Conservation (phyloP, 1,140 invertebrate genomes). For the Choristoneura fumiferana region DNA sequence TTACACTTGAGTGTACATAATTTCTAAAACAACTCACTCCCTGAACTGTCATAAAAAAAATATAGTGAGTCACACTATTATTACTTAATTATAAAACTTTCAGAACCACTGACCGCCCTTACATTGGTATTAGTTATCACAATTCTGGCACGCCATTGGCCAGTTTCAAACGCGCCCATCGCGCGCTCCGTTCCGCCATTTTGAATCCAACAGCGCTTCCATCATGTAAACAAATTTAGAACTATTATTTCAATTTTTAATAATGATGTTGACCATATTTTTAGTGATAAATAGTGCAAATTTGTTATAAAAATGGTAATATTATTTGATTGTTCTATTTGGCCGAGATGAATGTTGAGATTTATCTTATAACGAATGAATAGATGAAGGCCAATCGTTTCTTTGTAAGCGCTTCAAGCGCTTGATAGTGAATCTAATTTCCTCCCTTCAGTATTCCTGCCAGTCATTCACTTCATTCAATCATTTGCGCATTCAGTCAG, state of each 20-base stretch:
- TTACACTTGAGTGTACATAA: too few relatives aligned
- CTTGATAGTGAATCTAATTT: conserved; percentile 22
- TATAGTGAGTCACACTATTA: too few relatives aligned
- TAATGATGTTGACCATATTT: too few relatives aligned
- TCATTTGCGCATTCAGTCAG: conserved; percentile 36
- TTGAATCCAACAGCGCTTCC: conserved; percentile 27
- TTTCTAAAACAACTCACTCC: too few relatives aligned
- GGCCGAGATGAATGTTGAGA: too few relatives aligned
- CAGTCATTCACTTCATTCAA: conserved; percentile 62
- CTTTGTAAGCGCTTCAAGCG: conserved; percentile 12
- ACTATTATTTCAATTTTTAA: too few relatives aligned
- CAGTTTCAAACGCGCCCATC: conserved; percentile 33
- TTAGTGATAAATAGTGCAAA: too few relatives aligned
- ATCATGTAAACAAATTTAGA: neutral
- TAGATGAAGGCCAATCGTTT: neutral
- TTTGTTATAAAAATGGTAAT: too few relatives aligned
- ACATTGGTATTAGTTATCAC: conserved; percentile 27
- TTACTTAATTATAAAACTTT: conserved; percentile 35
- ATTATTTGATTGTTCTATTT: too few relatives aligned
- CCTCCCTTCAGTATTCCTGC: conserved; percentile 67
- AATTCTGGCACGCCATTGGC: conserved; percentile 46
- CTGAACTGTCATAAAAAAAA: too few relatives aligned
- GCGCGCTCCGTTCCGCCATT: conserved; percentile 8
- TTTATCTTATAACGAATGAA: too few relatives aligned
- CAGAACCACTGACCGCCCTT: conserved; percentile 38